Conservation (phyloP, 1,140 invertebrate genomes). For the Sitodiplosis mosellana region DNA sequence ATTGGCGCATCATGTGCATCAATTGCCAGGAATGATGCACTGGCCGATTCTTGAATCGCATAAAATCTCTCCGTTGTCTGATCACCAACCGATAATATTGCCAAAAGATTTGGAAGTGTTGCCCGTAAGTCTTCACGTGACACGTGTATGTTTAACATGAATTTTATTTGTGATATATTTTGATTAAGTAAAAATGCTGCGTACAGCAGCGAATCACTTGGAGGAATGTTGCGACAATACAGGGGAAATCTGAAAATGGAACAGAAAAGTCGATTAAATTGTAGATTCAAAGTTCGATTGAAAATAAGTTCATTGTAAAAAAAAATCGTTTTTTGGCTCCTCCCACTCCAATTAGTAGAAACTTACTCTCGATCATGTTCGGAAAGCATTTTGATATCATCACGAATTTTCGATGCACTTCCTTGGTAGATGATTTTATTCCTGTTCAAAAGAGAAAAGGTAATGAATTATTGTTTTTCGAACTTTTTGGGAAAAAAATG, state of each 20-base stretch:
- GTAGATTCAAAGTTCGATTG: not conserved
- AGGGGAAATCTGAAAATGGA: conserved; percentile 54
- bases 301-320: too few species aligned
- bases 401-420: conserved; percentile 54
- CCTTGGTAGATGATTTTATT: conserved; percentile 56
- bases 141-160: conserved; percentile 38
- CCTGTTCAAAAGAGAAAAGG: conserved; percentile 2
- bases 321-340: too few species aligned
- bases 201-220: conserved; percentile 54
- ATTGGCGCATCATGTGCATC: too few species aligned
- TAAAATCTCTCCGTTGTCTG: too few species aligned
- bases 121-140: conserved; percentile 47
- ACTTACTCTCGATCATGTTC: conserved; percentile 59
- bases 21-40: too few species aligned
- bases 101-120: conserved; percentile 52
- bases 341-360: too few species aligned
- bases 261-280: conserved; percentile 4
- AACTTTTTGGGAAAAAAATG: too few species aligned
- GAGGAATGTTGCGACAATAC: conserved; percentile 42
- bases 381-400: conserved; percentile 52
- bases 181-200: conserved; percentile 76
- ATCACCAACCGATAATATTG: conserved; percentile 28
- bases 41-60: too few species aligned
- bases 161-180: conserved; percentile 67
- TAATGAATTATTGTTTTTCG: too few species aligned